These are phyloP conservation scores for Ochropleura leucogaster DNA, from an alignment of 2,888 invertebrate genomes.

Conservation along the genomic window DNA sequence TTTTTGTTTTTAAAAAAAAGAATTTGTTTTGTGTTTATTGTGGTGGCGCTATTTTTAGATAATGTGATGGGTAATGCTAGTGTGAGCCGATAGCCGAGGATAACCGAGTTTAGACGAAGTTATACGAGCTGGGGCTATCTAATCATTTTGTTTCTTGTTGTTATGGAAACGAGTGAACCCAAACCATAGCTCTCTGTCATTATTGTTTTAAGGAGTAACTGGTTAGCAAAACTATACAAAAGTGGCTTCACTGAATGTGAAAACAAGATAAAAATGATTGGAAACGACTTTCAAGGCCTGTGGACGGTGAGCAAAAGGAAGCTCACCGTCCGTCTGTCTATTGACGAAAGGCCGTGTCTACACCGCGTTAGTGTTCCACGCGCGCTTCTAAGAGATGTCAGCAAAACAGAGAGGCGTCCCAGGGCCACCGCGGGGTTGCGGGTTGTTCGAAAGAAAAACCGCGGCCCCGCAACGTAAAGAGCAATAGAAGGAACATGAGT, in stretches of 20 bases:
- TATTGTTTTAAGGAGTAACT: not conserved
- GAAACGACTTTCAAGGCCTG: not conserved
- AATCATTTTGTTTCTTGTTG: conserved; percentile 14
- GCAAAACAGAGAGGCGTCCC: no score
- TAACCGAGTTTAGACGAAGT: conserved; percentile 27
- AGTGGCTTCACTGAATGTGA: not conserved
- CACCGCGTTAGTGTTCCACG: no score
- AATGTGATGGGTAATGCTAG: conserved; percentile 42
- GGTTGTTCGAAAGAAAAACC: no score
- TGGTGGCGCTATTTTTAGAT: conserved; percentile 56
- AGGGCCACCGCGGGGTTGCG: no score
- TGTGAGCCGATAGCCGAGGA: conserved; percentile 38
- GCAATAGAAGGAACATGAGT: no score
- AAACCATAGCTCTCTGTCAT: not conserved
- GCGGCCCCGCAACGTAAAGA: no score
- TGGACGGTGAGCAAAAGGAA: no score
- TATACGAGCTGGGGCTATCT: conserved; percentile 1
- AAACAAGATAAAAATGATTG: not conserved
- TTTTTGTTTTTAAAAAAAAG: conserved; percentile 53
- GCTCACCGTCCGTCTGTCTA: no score
- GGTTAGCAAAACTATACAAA: conserved; percentile 2
- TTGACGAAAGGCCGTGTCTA: no score
- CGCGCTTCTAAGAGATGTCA: no score
- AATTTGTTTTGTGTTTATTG: conserved; percentile 53
- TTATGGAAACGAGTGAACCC: not conserved